A percentile compares a stretch with the other conserved stretches of the same genome.
Conservation (phyloP, 1,140 invertebrate genomes). For the Drosophila mauritiana region DNA sequence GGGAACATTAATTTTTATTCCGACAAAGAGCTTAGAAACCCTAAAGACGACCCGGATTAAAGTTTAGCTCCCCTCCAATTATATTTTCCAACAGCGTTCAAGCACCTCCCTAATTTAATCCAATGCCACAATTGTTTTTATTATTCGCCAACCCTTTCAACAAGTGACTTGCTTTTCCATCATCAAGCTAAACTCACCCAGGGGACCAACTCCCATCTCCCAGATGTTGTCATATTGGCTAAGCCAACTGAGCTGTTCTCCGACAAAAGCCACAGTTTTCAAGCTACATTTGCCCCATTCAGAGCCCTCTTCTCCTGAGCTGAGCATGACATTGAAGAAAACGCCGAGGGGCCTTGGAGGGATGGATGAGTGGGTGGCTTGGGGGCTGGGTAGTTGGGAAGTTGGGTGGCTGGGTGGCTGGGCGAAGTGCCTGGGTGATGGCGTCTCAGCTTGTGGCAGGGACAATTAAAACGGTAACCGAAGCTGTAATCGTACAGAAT, state of each 20-base stretch:
- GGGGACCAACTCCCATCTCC: conserved; percentile 25
- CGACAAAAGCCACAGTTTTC: conserved; percentile 71
- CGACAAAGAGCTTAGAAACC: neutral
- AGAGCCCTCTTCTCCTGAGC: conserved; percentile 7
- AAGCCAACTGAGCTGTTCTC: conserved; percentile 65
- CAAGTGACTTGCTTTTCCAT: conserved; percentile 67
- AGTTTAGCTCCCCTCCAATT: conserved; percentile 23
- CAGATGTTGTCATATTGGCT: conserved; percentile 65
- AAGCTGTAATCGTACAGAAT: conserved; percentile 79
- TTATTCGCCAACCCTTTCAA: conserved; percentile 61
- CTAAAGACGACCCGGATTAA: neutral
- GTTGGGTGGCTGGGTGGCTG: conserved; percentile 4
- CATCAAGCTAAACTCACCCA: conserved; percentile 42
- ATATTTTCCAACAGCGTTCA: conserved; percentile 5
- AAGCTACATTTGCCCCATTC: conserved; percentile 73
- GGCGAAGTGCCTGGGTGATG: conserved; percentile 18
- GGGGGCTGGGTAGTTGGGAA: neutral
- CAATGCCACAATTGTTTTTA: conserved; percentile 42
- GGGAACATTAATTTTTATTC: neutral
- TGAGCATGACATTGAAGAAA: conserved; percentile 70
- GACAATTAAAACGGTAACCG: conserved; percentile 79
- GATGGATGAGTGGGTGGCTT: conserved; percentile 8
- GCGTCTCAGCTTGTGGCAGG: conserved; percentile 61
- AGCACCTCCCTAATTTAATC: conserved; percentile 28
- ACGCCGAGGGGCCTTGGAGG: conserved; percentile 28